Percentiles rank a stretch among this genome's conserved stretches.
These are phyloP conservation scores for Lophotis ruficrista DNA, from an alignment of 2,113 vertebrate genomes.

Conservation along the genomic window DNA sequence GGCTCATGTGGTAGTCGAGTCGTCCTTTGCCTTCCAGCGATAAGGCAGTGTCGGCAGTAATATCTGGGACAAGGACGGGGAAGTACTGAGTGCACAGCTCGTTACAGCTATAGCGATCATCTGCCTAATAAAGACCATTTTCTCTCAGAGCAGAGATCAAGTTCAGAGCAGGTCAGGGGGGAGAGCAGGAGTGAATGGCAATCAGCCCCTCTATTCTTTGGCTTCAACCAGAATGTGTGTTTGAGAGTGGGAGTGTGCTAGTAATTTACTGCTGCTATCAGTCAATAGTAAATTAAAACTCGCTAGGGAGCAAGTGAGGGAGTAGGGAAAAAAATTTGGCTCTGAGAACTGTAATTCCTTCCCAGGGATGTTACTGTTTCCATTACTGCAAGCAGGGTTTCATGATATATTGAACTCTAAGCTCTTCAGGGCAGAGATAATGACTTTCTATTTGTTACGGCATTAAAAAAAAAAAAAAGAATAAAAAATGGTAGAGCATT, in stretches of 20 bases:
- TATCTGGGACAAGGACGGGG: slow-evolving; percentile 71
- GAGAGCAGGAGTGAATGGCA: background rate
- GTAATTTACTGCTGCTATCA: slow-evolving; percentile 63
- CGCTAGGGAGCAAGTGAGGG: slow-evolving; percentile 46
- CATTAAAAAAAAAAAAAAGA: background rate
- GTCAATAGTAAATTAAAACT: slow-evolving; percentile 66
- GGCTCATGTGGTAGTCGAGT: slow-evolving; percentile 89
- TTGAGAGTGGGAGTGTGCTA: slow-evolving; percentile 52
- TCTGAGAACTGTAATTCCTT: slow-evolving; percentile 51
- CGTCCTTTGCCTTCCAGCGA: slow-evolving; percentile 90
- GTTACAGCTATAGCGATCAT: background rate
- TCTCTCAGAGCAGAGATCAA: background rate
- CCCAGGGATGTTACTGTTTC: slow-evolving; percentile 66
- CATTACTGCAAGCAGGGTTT: slow-evolving; percentile 49
- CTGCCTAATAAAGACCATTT: background rate
- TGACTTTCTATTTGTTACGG: slow-evolving; percentile 50
- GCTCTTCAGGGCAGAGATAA: slow-evolving; percentile 63
- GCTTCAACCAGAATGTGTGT: slow-evolving; percentile 13
- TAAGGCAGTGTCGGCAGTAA: slow-evolving; percentile 89
- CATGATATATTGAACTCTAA: slow-evolving; percentile 58
- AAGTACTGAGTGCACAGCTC: background rate
- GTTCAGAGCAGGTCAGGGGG: slow-evolving; percentile 17
- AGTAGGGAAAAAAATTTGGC: slow-evolving; percentile 54
- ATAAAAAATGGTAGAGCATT: background rate
- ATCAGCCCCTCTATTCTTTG: background rate